Base-by-base conservation (phyloP, 35 echinoderm and acorn worm genomes). In the Amphiura filiformis region DNA sequence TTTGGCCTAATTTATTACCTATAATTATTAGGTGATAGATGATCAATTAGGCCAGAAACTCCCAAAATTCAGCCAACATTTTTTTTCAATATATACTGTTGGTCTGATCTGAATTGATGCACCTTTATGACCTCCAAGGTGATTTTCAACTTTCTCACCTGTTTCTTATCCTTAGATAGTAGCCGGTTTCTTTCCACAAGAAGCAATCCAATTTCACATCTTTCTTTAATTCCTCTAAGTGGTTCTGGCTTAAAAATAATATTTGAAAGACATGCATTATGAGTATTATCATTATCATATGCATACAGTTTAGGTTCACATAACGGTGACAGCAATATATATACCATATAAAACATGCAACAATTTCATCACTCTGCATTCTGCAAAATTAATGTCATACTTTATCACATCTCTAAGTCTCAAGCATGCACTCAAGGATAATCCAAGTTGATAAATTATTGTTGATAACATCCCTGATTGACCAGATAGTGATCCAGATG, bases 141-240 rank as follows among this genome's bases (percentile, higher is more conserved):
- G 79, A 37, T 37, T 5, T 13, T 35, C 5, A 31, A 40, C 42
- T 1, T n/a, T 9, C 65, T 75, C 26, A 86, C 84, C 38, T 86
- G 42, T 37, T 38, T 75, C 37, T 86, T 91, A 26, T 81, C 76
- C 0, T 76, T 77, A 57, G 77, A 18, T 36, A 79, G 78, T 14
- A 77, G 56, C 41, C 87, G 85, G 34, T 76, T 77, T 56, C 93
- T 87, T 80, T 90, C 84, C 0, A 90, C 84, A 39, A 94, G 40
- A 38, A 94, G 88, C 23, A 94, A 57, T 33, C 93, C 93, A 57
- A 90, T 41, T 1, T 91, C 83, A 39, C 83, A 35, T 42, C 93
- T 75, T 31, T 90, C 57, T n/a, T 76, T 38, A 39, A 94, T 87
- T 22, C 93, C 93, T 15, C 76, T 22, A 1, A 86, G 28, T 3